A percentile compares a stretch with the other conserved stretches of the same genome.
Conservation (phyloP, 2,113 vertebrate genomes). For the Prunella himalayana region DNA sequence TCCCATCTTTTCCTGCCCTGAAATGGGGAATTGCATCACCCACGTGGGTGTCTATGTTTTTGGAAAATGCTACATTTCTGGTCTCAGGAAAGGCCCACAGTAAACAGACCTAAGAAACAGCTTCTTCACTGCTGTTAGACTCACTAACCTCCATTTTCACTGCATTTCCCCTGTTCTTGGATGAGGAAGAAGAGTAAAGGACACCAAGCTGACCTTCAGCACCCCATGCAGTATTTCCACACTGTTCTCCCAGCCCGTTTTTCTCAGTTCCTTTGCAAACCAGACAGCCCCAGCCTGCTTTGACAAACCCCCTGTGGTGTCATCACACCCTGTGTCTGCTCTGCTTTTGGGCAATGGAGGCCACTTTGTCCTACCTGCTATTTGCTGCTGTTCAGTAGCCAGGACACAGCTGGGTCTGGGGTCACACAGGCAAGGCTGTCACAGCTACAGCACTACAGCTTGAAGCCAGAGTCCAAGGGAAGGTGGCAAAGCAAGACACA, state of each 20-base stretch:
- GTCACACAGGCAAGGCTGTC: not conserved
- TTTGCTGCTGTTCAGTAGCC: not conserved
- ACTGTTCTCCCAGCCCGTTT: rapidly evolving
- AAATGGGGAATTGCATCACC: not conserved
- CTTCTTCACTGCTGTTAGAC: not conserved
- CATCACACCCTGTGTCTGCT: not conserved
- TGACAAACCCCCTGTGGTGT: not conserved
- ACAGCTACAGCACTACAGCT: not conserved
- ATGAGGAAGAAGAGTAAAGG: not conserved
- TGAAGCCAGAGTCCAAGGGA: not conserved
- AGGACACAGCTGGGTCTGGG: not conserved
- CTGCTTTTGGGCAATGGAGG: rapidly evolving
- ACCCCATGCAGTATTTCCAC: not conserved
- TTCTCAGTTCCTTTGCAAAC: not conserved
- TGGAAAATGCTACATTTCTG: not conserved
- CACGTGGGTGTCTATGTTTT: not conserved
- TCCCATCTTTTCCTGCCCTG: not conserved
- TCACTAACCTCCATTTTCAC: not conserved
- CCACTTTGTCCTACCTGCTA: not conserved
- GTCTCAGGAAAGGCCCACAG: not conserved
- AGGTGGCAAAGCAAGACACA: not conserved
- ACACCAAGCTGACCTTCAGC: not conserved
- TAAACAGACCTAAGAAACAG: not conserved
- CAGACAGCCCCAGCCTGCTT: not conserved
- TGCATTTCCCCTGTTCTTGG: not conserved